Percentiles rank a stretch among this genome's conserved stretches.
phyloP scores from a whole-genome alignment of 2,888 invertebrate species.

The Tenthredo scrophulariae region DNA sequence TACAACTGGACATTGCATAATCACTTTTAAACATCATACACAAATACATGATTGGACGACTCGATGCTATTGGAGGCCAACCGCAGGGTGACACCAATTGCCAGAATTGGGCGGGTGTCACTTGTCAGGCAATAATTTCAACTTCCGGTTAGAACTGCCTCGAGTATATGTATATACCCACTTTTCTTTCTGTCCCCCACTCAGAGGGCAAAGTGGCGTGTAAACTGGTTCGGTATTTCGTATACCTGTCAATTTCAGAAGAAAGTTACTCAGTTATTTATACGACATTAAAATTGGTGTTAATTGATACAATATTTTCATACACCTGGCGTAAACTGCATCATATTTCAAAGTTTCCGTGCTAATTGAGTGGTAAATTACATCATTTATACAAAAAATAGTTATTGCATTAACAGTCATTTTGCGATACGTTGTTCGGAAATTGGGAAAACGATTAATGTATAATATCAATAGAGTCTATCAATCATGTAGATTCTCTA shows the following conservation, averaged over 20 bases:
- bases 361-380: not conserved
- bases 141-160: constrained; percentile 39
- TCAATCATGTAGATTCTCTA: not conserved
- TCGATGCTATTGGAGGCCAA: constrained; percentile 17
- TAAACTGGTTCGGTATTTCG: constrained; percentile 22
- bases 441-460: not conserved
- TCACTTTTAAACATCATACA: not conserved
- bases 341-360: not conserved
- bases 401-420: not conserved
- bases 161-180: constrained; percentile 34
- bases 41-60: constrained; percentile 7
- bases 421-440: not conserved
- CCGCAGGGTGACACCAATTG: constrained; percentile 48
- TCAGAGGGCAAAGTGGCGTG: constrained; percentile 43
- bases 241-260: constrained; percentile 20
- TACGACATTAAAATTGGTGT: constrained; percentile 11
- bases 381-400: not conserved
- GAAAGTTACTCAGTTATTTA: constrained; percentile 14
- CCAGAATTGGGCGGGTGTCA: constrained; percentile 49
- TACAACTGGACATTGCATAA: constrained; percentile 4
- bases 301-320: not conserved
- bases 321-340: not conserved
- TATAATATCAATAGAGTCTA: not conserved
- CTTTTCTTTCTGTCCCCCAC: constrained; percentile 7
- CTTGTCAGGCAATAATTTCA: constrained; percentile 49